Percentiles rank a stretch among this genome's conserved stretches.
Evolutionary conservation across 2,113 vertebrate species (phyloP).

Genomic region (Collichthys lucidus): DNA sequence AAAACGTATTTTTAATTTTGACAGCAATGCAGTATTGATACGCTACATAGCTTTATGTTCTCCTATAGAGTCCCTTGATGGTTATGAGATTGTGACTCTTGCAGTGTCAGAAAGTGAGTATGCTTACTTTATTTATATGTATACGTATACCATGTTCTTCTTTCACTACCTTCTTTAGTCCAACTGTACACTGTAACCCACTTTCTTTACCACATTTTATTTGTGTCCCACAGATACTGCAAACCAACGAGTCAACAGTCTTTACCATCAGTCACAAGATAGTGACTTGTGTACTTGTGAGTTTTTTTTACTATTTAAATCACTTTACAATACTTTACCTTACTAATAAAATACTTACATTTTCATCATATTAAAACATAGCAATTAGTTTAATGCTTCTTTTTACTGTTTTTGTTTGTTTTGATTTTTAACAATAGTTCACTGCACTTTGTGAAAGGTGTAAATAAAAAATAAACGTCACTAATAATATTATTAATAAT

Average conservation of each 20-base stretch:
- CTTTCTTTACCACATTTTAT: neutral
- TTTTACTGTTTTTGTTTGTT: too few relatives aligned
- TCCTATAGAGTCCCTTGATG: accelerated
- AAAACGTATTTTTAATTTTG: neutral
- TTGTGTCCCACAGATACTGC: neutral
- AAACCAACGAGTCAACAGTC: neutral
- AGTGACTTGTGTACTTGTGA: constrained; percentile 40
- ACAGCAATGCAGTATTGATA: neutral
- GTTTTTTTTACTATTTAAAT: constrained; percentile 1
- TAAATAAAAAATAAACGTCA: too few relatives aligned
- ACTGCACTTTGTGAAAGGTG: too few relatives aligned
- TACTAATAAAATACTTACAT: neutral
- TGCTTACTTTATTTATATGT: too few relatives aligned
- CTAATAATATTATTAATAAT: too few relatives aligned
- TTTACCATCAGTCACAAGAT: neutral
- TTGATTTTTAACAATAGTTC: too few relatives aligned
- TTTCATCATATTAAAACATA: neutral
- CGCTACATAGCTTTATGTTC: neutral
- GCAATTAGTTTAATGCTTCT: neutral
- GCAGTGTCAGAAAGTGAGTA: constrained; percentile 3
- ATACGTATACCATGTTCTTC: neutral
- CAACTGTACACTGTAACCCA: too few relatives aligned
- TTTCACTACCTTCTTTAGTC: neutral
- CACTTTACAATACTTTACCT: neutral
- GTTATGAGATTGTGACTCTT: constrained; percentile 19